Evolutionary conservation across 2,113 vertebrate species (phyloP).

Genomic region (Clarias gariepinus): DNA sequence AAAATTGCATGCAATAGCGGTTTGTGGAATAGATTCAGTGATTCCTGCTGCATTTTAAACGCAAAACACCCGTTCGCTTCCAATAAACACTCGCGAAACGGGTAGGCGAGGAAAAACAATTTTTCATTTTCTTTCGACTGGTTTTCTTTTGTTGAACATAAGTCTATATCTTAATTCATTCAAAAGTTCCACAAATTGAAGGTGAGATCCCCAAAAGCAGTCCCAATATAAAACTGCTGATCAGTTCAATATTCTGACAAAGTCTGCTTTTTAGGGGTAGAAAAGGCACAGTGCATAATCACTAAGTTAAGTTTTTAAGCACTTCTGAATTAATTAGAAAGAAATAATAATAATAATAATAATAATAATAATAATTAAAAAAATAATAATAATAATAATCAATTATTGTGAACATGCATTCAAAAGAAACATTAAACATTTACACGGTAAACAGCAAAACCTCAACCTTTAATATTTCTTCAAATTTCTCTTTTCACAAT

Average conservation of each 20-base stretch:
- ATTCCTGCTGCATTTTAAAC: slow-evolving; percentile 61
- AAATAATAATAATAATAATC: neutral
- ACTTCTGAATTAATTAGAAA: neutral
- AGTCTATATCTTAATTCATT: neutral
- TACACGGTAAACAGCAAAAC: too few relatives aligned
- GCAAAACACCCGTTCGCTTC: slow-evolving; percentile 51
- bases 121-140: too few relatives aligned
- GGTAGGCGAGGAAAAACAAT: slow-evolving; percentile 1
- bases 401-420: neutral
- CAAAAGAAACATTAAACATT: neutral
- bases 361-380: neutral
- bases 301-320: neutral
- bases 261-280: neutral
- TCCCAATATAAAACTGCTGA: neutral
- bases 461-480: too few relatives aligned
- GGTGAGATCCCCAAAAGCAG: neutral
- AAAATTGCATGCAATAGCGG: slow-evolving; percentile 68
- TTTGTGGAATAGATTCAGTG: slow-evolving; percentile 56
- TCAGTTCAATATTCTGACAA: neutral
- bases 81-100: slow-evolving; percentile 58
- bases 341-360: neutral
- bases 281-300: neutral
- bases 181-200: neutral
- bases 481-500: too few relatives aligned
- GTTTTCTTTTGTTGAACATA: neutral